Percentiles rank a stretch among this genome's conserved stretches.
Conservation (phyloP, 2,797 vertebrate species). For the Mallotus villosus region DNA sequence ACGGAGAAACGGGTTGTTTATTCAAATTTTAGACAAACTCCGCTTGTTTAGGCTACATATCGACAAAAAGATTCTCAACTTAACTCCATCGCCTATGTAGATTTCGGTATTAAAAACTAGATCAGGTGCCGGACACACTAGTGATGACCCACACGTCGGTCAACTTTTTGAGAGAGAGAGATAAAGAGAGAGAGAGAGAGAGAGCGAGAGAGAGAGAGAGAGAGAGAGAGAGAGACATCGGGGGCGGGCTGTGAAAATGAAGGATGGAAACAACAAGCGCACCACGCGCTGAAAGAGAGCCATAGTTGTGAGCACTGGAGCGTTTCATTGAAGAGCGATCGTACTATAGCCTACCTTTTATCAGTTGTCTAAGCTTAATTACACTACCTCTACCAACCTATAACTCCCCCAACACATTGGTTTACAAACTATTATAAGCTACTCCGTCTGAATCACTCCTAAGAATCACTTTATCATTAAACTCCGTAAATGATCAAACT, state of each 20-base stretch:
- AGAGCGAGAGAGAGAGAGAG: constrained; percentile 7
- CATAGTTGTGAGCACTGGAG: not conserved
- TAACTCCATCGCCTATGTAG: too few relatives aligned
- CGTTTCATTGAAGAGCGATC: not conserved
- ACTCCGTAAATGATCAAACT: too few relatives aligned
- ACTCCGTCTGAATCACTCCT: too few relatives aligned
- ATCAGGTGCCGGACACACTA: too few relatives aligned
- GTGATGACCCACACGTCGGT: not conserved
- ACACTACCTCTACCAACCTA: not conserved
- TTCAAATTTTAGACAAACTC: not conserved
- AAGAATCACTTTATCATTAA: too few relatives aligned
- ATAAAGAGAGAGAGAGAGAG: not conserved
- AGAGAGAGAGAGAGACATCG: constrained; percentile 9
- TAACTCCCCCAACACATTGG: too few relatives aligned
- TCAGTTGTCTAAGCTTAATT: not conserved
- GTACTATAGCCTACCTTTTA: not conserved
- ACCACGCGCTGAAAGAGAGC: constrained; percentile 19
- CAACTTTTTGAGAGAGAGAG: not conserved
- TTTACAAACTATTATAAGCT: too few relatives aligned
- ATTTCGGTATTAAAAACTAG: too few relatives aligned
- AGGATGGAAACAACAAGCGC: constrained; percentile 55
- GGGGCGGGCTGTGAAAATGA: constrained; percentile 37
- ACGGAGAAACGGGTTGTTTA: not conserved
- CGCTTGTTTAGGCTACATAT: not conserved
- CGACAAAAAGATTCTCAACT: too few relatives aligned